phyloP scores from a whole-genome alignment of 2,797 vertebrate species.

The Eidolon dupreanum region DNA sequence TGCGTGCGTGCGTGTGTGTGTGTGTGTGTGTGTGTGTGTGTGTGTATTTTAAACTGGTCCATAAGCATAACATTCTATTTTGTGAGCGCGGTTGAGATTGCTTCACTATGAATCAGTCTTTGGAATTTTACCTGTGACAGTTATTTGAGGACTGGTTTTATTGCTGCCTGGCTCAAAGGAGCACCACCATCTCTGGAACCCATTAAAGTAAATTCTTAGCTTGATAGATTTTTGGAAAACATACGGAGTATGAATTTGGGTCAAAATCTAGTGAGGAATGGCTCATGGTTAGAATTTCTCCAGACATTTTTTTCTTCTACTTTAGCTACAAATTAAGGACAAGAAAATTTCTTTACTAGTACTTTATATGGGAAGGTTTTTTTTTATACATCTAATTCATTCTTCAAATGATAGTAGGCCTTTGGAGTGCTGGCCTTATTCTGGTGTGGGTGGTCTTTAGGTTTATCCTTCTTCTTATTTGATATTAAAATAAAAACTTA shows the following conservation, averaged over 20 bases:
- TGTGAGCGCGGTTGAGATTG: neutral
- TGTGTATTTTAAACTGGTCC: neutral
- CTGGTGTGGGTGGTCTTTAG: neutral
- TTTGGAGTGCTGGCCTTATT: neutral
- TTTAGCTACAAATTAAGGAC: neutral
- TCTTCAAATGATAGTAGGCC: neutral
- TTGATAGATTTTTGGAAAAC: neutral
- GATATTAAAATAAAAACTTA: neutral
- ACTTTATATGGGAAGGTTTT: neutral
- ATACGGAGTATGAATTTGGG: neutral
- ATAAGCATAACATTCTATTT: neutral
- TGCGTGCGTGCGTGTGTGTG: neutral
- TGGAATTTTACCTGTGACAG: neutral
- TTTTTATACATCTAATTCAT: neutral
- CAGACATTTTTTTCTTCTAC: neutral
- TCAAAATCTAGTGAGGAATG: neutral
- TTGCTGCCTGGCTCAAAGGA: neutral
- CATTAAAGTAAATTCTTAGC: neutral
- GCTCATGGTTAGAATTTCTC: neutral
- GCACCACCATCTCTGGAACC: neutral
- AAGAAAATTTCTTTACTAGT: neutral
- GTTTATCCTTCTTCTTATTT: neutral
- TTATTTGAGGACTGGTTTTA: neutral
- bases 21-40: neutral
- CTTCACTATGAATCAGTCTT: neutral